phyloP scores from a whole-genome alignment of 2,113 vertebrate species.

The Aviceda subcristata region DNA sequence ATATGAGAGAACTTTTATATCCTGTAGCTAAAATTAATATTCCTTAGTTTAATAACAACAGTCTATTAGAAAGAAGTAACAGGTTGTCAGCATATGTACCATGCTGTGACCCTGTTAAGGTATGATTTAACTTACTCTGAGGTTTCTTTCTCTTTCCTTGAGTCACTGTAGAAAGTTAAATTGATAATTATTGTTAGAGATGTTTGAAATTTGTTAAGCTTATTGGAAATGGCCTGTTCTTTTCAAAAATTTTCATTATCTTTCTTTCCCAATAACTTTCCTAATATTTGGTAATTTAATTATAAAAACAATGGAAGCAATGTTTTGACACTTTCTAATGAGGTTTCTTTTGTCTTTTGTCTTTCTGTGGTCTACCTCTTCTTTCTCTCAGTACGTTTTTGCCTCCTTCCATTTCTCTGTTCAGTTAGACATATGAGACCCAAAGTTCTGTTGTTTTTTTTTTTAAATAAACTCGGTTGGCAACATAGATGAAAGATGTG shows the following conservation, averaged over 20 bases:
- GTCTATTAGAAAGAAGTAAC: background rate
- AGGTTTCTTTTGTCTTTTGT: background rate
- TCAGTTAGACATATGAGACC: accelerated
- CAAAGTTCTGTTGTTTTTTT: background rate
- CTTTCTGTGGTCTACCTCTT: background rate
- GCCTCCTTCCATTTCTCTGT: background rate
- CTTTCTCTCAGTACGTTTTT: background rate
- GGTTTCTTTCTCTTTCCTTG: background rate
- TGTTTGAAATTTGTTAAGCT: background rate
- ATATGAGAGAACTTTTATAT: background rate
- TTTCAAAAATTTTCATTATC: background rate
- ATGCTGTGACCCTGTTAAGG: background rate
- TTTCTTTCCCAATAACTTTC: background rate
- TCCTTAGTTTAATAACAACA: background rate
- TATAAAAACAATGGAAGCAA: background rate
- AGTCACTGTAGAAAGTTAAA: background rate
- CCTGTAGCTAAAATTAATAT: background rate
- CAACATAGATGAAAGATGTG: background rate
- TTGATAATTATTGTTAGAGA: background rate
- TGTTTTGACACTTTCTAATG: background rate
- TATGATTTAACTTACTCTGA: background rate
- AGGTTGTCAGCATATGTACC: background rate
- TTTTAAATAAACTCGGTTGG: background rate
- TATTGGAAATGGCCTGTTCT: background rate
- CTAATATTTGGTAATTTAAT: background rate